phyloP scores from a whole-genome alignment of 1,140 invertebrate species.

The Pseudomyrmex dendroicus region DNA sequence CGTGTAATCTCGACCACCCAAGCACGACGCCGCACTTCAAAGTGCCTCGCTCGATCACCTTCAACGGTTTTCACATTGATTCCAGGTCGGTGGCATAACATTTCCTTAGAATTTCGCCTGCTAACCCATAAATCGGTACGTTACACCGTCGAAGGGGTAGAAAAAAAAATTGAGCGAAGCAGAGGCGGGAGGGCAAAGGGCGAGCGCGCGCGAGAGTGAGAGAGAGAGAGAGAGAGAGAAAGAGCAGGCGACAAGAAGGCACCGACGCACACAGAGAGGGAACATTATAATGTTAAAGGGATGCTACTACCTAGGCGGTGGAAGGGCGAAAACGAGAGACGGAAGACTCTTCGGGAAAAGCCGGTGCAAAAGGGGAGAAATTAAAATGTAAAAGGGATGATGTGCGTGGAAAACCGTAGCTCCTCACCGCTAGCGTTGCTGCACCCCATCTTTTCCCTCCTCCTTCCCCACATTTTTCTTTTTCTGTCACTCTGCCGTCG shows the following conservation, averaged over 20 bases:
- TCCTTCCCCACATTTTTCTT: conserved; percentile 30
- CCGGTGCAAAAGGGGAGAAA: conserved; percentile 82
- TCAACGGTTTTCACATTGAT: conserved; percentile 81
- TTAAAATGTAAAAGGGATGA: conserved; percentile 85
- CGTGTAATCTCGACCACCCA: not conserved
- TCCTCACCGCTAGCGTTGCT: conserved; percentile 24
- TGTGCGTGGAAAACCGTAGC: conserved; percentile 80
- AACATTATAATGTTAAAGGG: conserved; percentile 84
- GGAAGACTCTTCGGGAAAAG: conserved; percentile 77
- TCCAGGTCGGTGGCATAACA: conserved; percentile 80
- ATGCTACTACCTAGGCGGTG: conserved; percentile 77
- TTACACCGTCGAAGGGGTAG: conserved; percentile 74
- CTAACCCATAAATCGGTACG: conserved; percentile 81
- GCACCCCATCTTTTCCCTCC: conserved; percentile 6
- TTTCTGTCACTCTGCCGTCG: conserved; percentile 25
- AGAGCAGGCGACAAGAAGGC: conserved; percentile 52
- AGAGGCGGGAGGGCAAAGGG: conserved; percentile 52
- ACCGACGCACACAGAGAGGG: conserved; percentile 44
- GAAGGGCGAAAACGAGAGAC: conserved; percentile 46
- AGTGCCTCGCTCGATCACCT: conserved; percentile 24
- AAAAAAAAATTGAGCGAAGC: conserved; percentile 63
- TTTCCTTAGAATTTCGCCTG: conserved; percentile 79
- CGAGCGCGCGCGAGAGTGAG: conserved; percentile 33
- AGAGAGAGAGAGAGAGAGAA: conserved; percentile 51
- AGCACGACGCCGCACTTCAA: conserved; percentile 5